These are phyloP conservation scores for Bovichtus diacanthus DNA, from an alignment of 2,797 vertebrate species.

Conservation along the genomic window DNA sequence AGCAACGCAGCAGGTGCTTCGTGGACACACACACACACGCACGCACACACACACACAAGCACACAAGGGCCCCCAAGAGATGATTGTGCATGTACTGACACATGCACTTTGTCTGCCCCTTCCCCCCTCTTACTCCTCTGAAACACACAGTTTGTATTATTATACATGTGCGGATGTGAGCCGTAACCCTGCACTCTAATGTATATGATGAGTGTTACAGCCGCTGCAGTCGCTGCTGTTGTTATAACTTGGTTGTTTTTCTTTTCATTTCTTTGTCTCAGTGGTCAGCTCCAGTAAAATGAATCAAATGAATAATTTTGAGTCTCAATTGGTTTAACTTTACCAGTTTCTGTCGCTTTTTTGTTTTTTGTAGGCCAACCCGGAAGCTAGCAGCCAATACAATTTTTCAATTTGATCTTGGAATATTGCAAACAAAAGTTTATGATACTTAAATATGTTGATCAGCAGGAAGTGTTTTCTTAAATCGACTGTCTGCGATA, in stretches of 20 bases:
- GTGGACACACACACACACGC: conserved; percentile 31
- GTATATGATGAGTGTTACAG: background rate
- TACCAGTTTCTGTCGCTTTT: background rate
- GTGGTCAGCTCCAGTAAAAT: background rate
- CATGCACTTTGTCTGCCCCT: conserved; percentile 13
- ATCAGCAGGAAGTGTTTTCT: too few relatives aligned
- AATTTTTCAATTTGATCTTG: too few relatives aligned
- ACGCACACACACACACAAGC: conserved; percentile 18
- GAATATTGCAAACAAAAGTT: too few relatives aligned
- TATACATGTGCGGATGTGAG: background rate
- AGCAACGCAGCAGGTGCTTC: conserved; percentile 79
- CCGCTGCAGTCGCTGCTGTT: background rate
- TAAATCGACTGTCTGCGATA: background rate
- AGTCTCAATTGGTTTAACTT: background rate
- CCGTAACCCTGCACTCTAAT: background rate
- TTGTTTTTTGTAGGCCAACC: too few relatives aligned
- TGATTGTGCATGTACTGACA: conserved; percentile 20
- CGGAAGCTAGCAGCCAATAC: too few relatives aligned
- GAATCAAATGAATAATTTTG: fast-evolving
- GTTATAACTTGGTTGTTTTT: background rate
- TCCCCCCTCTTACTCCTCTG: background rate
- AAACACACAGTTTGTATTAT: conserved; percentile 34
- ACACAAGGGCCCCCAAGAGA: background rate
- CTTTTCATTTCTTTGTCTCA: background rate
- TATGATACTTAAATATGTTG: too few relatives aligned